These are phyloP conservation scores for Petrocephalus schoutedeni DNA, from an alignment of 2,797 vertebrate genomes.

Conservation along the genomic window DNA sequence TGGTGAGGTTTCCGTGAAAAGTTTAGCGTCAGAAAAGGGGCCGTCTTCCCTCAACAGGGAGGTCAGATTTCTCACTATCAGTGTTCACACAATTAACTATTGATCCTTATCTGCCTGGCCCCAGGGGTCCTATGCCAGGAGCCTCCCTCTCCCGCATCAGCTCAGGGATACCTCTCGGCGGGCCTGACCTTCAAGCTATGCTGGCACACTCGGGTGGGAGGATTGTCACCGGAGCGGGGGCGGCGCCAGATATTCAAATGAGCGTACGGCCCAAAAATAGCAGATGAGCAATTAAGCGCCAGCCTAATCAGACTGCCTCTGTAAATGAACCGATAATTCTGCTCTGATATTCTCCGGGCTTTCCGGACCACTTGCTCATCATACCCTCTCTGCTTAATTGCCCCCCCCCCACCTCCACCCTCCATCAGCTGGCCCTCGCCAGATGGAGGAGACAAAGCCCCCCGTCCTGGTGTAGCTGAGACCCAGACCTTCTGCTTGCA, in stretches of 20 bases:
- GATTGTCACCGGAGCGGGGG: background rate
- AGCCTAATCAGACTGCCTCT: slow-evolving; percentile 26
- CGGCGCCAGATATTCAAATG: slow-evolving; percentile 8
- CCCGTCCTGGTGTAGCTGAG: background rate
- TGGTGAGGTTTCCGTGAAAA: background rate
- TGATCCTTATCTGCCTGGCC: slow-evolving; percentile 5
- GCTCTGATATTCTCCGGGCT: slow-evolving; percentile 26
- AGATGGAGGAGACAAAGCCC: background rate
- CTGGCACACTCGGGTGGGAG: background rate
- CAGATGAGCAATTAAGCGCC: slow-evolving; percentile 26
- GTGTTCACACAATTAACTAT: background rate
- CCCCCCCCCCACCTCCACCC: background rate
- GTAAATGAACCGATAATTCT: slow-evolving; percentile 22
- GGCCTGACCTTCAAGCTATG: slow-evolving; percentile 16
- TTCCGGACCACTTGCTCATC: slow-evolving; percentile 24
- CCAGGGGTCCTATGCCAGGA: background rate
- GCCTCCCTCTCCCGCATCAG: background rate
- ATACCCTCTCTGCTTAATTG: slow-evolving; percentile 15
- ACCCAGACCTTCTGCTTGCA: background rate
- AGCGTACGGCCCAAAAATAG: slow-evolving; percentile 22
- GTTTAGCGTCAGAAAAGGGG: background rate
- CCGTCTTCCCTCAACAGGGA: background rate
- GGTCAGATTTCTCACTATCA: background rate
- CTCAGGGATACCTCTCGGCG: background rate
- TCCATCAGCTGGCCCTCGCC: background rate